Base-by-base conservation (phyloP, 2,888 invertebrate genomes). In the Mimas tiliae region DNA sequence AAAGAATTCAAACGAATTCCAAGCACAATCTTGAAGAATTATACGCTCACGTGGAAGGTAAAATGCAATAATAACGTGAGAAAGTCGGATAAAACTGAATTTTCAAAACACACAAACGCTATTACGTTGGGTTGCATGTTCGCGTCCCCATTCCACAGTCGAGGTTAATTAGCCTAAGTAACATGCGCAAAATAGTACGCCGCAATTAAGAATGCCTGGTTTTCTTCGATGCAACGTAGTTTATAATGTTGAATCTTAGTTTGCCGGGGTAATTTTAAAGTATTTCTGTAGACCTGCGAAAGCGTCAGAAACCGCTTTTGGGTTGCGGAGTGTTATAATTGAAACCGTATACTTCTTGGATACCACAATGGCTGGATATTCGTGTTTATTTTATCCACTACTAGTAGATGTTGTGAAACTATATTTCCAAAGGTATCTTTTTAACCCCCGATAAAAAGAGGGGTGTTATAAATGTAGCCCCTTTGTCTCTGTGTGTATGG, bases 81-180 rank as follows among this genome's bases (percentile, higher is more conserved):
- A 53, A 66, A 62, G 33, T 52, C 45, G 62, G 63, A 66, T 66
- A 66, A 63, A 66, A 66, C 42, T 53, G 66, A 45, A 47, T 63
- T 66, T 66, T 66, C 45, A 65, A 67, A 67, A 34, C 52, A 69
- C 52, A 69, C 63, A 65, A 72, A 69, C 65, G 53, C 70, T 76
- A 73, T 73, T 69, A 72, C 72, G 66, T 68, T 62, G 76, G 72
- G 74, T 73, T 74, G 74, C 78, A 78, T 75, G 77, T 78, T 80
- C 74, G 65, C 72, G 74, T 81, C 74, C 78, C 74, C 79, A 79
- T 83, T 81, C 76, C 77, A 75, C 68, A 70, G 74, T 66, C 65
- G 72, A 73, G 75, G 79, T 79, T 86, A 86, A 86, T 86, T 87
- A 86, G 77, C 77, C 70, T 77, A 81, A 83, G 85, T 82, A 83